Evolutionary conservation across 2,888 invertebrate genomes (phyloP), one percentile per base, ranked within the genome.

Genomic region (Agriopis leucophaearia): DNA sequence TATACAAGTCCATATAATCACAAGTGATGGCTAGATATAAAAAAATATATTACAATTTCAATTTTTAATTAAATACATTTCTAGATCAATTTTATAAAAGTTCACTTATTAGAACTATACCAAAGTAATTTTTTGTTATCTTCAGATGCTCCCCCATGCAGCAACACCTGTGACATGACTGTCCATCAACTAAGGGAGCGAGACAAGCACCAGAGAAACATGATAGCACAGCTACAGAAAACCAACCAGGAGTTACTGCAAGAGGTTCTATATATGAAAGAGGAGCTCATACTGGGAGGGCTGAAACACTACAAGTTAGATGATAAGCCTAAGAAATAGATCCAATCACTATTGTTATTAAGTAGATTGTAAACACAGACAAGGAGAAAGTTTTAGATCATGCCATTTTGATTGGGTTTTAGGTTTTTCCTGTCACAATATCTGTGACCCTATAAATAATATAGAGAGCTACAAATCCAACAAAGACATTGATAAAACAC

Each of bases 241-340:
- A 87, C 84, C 61, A 88, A 89, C 69, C 88, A 87, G 63, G 83
- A 88, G 36, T 71, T 91, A 18, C 70, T 91, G 4, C 76, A 80
- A 18, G 88, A 90, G 78, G 77, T 90, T 8, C 60, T 78, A 13
- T 64, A 66, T 13, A 67, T 76, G 66, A 78, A 76, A 50, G 78
- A 78, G 42, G 76, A 75, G 15, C 61, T 76, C 0, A 64, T 78
- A 66, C 73, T 84, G 13, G 78, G 78, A 71, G 84, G 86, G 47
- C 73, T 84, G 50, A 74, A 74, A 40, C 64, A 76, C 70, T 72
- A 66, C 65, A 62, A 69, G 40, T 50, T 77, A 44, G 70, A 76
- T 59, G 62, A 73, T 27, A 67, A 69, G 55, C 18, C 36, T 36
- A 71, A 76, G 44, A 66, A 72, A 56, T 64, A 64, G 15, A 54